A percentile compares a stretch with the other conserved stretches of the same genome.
Evolutionary conservation across 2,113 vertebrate genomes (phyloP).

Genomic region (Thomomys bottae): DNA sequence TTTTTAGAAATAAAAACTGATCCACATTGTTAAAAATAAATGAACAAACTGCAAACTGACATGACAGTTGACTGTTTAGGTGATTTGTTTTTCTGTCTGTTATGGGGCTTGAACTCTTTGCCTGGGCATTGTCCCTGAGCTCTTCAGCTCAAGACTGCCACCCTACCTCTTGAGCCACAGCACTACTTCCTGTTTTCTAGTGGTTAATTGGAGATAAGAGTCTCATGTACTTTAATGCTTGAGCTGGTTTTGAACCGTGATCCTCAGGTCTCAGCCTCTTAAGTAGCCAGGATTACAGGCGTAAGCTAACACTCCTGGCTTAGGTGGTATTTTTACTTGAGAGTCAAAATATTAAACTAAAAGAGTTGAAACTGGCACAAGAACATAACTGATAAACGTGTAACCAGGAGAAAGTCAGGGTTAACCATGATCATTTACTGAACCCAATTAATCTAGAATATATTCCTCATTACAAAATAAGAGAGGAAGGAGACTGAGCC

Average conservation of each 20-base stretch:
- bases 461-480: conserved; percentile 37
- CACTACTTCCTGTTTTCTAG: too few species aligned
- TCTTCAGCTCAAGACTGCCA: too few species aligned
- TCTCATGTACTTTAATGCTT: too few species aligned
- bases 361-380: conserved; percentile 5
- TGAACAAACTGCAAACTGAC: conserved; percentile 63
- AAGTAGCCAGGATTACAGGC: too few species aligned
- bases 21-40: conserved; percentile 66
- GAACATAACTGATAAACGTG: conserved; percentile 30
- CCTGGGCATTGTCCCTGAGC: too few species aligned
- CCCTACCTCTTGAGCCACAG: too few species aligned
- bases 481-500: not conserved
- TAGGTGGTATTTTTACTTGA: conserved; percentile 63
- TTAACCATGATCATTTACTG: not conserved
- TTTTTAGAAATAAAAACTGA: conserved; percentile 75
- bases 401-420: conserved; percentile 41
- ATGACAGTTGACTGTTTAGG: conserved; percentile 63
- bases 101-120: too few species aligned
- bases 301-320: too few species aligned
- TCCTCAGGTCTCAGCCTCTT: too few species aligned
- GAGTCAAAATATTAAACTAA: conserved; percentile 55
- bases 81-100: too few species aligned
- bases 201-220: too few species aligned
- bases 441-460: conserved; percentile 37
- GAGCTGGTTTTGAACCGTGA: too few species aligned